Base-by-base conservation (phyloP, 2,888 invertebrate genomes). In the Pantelozetes paolii region DNA sequence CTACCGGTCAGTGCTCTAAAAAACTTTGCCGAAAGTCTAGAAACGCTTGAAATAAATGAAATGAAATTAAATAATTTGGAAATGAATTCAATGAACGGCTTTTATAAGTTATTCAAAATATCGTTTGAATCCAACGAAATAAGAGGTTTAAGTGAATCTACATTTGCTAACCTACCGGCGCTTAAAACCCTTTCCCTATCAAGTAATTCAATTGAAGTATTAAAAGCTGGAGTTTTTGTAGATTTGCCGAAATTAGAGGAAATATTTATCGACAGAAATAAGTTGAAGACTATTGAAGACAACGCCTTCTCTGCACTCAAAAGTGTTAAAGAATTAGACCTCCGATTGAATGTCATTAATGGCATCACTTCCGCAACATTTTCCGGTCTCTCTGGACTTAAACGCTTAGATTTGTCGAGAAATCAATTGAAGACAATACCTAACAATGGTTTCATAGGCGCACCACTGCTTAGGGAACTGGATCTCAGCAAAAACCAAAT, bases 221-320 rank as follows among this genome's bases (percentile, higher is more conserved):
- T 69, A 28, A 69, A 69, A 20, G 42, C 40, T 26, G 20, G 20
- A 1, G 23, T 26, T 42, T 69, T 69, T 1, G 11, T 69, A 5
- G 26, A 45, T 69, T 45, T 69, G 23, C 69, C 69, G 1, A 45
- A 40, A 45, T 18, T 69, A 20, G 69, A 69, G 18, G 40, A 40
- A 69, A 20, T 69, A 69, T 69, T 69, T 45, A 26, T 69, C 42
- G 69, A 69, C 28, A 23, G 69, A 15, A 69, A 69, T 69, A 23
- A 18, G 20, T 26, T 69, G 69, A 69, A 18, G 36, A 45, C 42
- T 15, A 69, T 69, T 8, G 69, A 69, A 69, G 69, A 69, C 69
- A 69, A 69, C 45, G 45, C 69, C 15, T 69, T 69, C 45, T 26
- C 40, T 69, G 45, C 13, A 42, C 69, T 69, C 11, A 69, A 42